Base-by-base conservation (phyloP, 1,140 invertebrate species). In the Bilobella aurantiaca region DNA sequence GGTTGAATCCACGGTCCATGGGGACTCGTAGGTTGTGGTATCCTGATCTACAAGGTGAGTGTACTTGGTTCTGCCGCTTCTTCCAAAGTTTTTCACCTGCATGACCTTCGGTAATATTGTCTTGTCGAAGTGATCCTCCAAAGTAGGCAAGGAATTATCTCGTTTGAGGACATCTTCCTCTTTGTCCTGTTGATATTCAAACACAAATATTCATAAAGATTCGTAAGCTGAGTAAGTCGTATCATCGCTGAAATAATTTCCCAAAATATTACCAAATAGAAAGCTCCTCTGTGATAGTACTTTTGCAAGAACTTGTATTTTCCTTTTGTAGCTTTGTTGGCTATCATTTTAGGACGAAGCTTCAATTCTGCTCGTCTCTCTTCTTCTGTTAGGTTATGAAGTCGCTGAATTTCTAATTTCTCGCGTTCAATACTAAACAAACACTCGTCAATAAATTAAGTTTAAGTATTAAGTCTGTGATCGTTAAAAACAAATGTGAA, bases 281-380 rank as follows among this genome's bases (percentile, higher is more conserved):
- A 99, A 0, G 91, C 95, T 78, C 96, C 97, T 74, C 97, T 86
- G 82, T 99, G 97, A 77, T 96, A 99, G 77, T 99, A 99, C 77
- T 99, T 99, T 80, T 99, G 97, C 66, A 99, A 79, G 79, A 98
- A 99, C 77, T 98, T 98, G 81, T 99, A 99, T 81, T 99, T 99
- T 63, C 96, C 96, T 81, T 99, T 99, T 1, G 86, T 82, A 1
- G 91, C 87, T 78, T 97, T 96, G 79, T 99, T 99, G 1, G 91
- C 95, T 31, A 99, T 82, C 14, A 84, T 58, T 79, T 96, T 96
- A 0, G 96, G 96, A 81, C 98, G 98, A n/a, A 88, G 77, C 59
- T 92, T 83, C 21, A 89, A 78, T 75, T 98, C 96, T 65, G 88
- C 84, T 57, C 90, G 81, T 58, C 94, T 81, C 75, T 99, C 95